Base-by-base conservation (phyloP, 2,888 invertebrate genomes). In the Bedellia somnulentella region DNA sequence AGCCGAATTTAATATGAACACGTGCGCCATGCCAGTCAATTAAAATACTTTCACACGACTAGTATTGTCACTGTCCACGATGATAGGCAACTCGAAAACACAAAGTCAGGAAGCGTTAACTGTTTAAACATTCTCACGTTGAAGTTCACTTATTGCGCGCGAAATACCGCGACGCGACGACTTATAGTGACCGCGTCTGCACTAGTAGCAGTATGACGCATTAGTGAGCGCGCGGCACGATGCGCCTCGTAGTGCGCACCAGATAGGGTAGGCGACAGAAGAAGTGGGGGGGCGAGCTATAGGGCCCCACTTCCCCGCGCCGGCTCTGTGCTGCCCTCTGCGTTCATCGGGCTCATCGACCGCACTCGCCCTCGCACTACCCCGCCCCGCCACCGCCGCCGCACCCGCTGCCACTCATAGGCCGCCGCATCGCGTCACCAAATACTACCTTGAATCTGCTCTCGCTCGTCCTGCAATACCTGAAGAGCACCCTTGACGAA, bases 181-280 rank as follows among this genome's bases (percentile, higher is more conserved):
- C 50, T 43, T 44, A 41, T 44, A 41, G 48, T 42, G 52, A 16
- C 29, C 57, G 52, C 71, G 73, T 70, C 61, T 51, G 47, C 49
- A 57, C 49, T 45, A 51, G 43, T 50, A 54, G 67, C 68, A 56
- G 49, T 57, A 61, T 71, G 73, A 71, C 73, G 73, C 73, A 71
- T 71, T 71, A 70, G 68, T 73, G 73, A 73, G 56, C 71, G 73
- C 70, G 70, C 70, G 67, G 62, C 64, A 57, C 64, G 64, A 57
- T 12, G 23, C 48, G 47, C 49, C 48, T 55, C 58, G 42, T 52
- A 54, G 57, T 63, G 66, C 67, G 68, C 67, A 56, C 59, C 59
- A 56, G 49, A 43, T 57, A 59, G 56, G 55, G 57, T 43, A 50
- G 46, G 32, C 15, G 8, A 15, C 23, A 27, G 33, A 37, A 32